These are phyloP conservation scores for Zygothrica quintamaculata DNA, from an alignment of 2,888 invertebrate species.

Conservation along the genomic window DNA sequence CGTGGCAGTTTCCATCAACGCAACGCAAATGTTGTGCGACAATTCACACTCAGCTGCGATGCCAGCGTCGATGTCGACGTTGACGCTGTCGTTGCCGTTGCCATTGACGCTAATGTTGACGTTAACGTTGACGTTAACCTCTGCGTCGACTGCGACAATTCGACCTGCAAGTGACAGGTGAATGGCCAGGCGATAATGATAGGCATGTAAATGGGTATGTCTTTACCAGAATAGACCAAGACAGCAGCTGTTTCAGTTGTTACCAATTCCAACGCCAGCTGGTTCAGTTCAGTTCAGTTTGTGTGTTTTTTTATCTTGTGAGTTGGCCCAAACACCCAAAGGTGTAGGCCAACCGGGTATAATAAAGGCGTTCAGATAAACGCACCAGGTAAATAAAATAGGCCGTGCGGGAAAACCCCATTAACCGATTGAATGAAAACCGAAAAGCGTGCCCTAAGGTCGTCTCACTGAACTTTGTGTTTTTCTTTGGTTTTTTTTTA, in stretches of 20 bases:
- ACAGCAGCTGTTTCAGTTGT: slow-evolving; percentile 34
- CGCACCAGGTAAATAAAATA: slow-evolving; percentile 44
- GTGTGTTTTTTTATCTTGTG: slow-evolving; percentile 53
- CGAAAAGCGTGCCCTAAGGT: slow-evolving; percentile 40
- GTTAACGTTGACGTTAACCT: slow-evolving; percentile 1
- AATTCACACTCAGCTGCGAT: slow-evolving; percentile 38
- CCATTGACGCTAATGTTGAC: neutral
- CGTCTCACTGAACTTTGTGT: slow-evolving; percentile 16
- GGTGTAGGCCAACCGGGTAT: slow-evolving; percentile 21
- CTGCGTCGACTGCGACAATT: slow-evolving; percentile 13
- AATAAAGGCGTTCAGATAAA: slow-evolving; percentile 56
- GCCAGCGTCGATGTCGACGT: slow-evolving; percentile 21
- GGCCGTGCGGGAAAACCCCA: slow-evolving; percentile 22
- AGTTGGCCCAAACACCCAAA: slow-evolving; percentile 37
- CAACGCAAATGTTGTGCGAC: slow-evolving; percentile 42
- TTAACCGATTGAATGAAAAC: slow-evolving; percentile 25
- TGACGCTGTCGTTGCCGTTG: neutral
- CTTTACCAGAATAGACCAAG: slow-evolving; percentile 33
- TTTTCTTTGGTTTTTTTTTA: slow-evolving; percentile 26
- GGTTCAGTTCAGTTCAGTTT: slow-evolving; percentile 30
- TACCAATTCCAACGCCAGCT: neutral
- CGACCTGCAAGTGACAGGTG: slow-evolving; percentile 66
- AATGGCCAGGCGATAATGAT: slow-evolving; percentile 62
- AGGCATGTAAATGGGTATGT: slow-evolving; percentile 61
- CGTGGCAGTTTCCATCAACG: slow-evolving; percentile 41